These are phyloP conservation scores for Dolichoris vasculosae DNA, from an alignment of 1,140 invertebrate genomes.

Conservation along the genomic window DNA sequence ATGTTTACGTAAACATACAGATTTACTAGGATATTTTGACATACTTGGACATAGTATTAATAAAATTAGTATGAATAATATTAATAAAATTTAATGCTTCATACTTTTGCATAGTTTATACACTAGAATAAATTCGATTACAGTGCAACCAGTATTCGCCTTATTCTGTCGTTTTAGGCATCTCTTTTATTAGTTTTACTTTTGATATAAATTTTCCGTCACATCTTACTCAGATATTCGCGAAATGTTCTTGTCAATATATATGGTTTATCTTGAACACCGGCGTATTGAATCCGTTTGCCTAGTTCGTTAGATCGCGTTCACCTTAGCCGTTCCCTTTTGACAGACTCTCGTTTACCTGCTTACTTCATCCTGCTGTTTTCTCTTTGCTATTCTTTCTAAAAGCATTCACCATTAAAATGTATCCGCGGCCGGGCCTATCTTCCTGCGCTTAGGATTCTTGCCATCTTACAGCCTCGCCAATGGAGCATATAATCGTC, in stretches of 20 bases:
- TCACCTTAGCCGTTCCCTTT: neutral
- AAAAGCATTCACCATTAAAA: conserved; percentile 34
- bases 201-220: neutral
- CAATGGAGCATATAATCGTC: conserved; percentile 52
- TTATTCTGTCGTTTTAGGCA: neutral
- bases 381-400: neutral
- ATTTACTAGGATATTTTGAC: neutral
- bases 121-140: neutral
- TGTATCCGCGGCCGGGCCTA: conserved; percentile 33
- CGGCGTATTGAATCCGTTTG: conserved; percentile 47
- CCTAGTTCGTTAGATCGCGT: conserved; percentile 37
- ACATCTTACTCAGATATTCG: neutral
- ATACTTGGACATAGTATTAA: neutral
- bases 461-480: neutral
- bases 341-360: neutral
- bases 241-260: no score
- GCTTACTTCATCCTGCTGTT: neutral
- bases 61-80: no score
- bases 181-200: conserved; percentile 39
- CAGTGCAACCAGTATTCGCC: neutral
- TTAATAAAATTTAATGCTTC: neutral
- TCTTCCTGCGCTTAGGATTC: neutral
- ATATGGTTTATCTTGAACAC: conserved; percentile 24
- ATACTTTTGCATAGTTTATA: neutral
- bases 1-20: neutral